Conservation (phyloP, 2,797 vertebrate species). For the Gallinago nigripennis region DNA sequence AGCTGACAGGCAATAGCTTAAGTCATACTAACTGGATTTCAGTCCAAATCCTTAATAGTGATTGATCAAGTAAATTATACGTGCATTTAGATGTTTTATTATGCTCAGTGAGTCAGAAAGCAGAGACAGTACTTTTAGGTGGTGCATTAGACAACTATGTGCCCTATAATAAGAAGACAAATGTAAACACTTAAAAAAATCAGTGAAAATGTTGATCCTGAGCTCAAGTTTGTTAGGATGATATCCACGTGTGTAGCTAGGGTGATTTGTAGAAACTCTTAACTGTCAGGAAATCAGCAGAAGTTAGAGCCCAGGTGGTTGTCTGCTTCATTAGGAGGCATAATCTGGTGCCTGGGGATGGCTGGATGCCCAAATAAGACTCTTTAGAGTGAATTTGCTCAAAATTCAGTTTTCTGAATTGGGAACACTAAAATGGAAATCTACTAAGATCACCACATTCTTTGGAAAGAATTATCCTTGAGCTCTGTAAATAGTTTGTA, state of each 20-base stretch:
- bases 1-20: neutral
- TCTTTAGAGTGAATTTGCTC: neutral
- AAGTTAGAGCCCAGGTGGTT: neutral
- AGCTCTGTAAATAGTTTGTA: neutral
- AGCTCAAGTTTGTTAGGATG: neutral
- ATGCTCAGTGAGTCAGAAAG: neutral
- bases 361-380: neutral
- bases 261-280: neutral
- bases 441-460: neutral
- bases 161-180: neutral
- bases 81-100: slow-evolving; percentile 10
- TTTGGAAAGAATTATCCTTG: neutral
- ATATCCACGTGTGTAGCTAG: neutral
- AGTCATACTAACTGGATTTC: slow-evolving; percentile 17
- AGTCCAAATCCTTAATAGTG: neutral
- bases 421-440: neutral
- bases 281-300: neutral
- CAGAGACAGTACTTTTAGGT: neutral
- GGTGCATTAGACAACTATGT: neutral
- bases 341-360: neutral
- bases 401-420: neutral
- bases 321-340: neutral
- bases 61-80: slow-evolving; percentile 29
- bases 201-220: neutral
- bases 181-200: neutral